Percentiles rank a stretch among this genome's conserved stretches.
These are phyloP conservation scores for Zophobas atratus DNA, from an alignment of 1,140 invertebrate species.

Conservation along the genomic window DNA sequence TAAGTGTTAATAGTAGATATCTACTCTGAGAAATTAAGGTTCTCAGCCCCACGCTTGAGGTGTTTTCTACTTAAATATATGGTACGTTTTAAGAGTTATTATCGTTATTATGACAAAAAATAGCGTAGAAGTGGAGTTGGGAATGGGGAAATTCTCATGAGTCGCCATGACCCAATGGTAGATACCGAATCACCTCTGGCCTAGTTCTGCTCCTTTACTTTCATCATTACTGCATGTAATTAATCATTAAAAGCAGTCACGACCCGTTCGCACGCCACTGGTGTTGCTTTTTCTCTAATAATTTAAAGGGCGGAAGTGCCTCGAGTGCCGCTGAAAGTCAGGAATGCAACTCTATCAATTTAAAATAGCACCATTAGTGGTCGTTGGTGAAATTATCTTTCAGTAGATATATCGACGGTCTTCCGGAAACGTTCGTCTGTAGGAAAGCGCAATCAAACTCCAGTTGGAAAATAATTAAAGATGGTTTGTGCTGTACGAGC, in stretches of 20 bases:
- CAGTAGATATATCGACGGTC: background rate
- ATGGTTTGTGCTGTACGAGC: conserved; percentile 30
- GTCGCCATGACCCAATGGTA: conserved; percentile 26
- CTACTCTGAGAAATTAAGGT: too few species aligned
- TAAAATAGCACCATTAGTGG: conserved; percentile 35
- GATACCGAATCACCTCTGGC: conserved; percentile 33
- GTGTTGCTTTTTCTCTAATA: conserved; percentile 10
- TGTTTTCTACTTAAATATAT: background rate
- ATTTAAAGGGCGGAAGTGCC: conserved; percentile 30
- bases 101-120: background rate
- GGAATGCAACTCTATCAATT: conserved; percentile 32
- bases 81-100: background rate
- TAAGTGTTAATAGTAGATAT: too few species aligned
- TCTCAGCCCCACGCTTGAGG: too few species aligned
- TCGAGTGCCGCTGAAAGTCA: conserved; percentile 19
- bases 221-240: conserved; percentile 26
- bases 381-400: conserved; percentile 27
- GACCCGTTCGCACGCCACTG: conserved; percentile 21
- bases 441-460: conserved; percentile 21
- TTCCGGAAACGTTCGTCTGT: conserved; percentile 13
- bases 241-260: conserved; percentile 25
- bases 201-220: conserved; percentile 33
- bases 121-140: conserved; percentile 12
- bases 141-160: conserved; percentile 7
- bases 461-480: conserved; percentile 34